These are phyloP conservation scores for Drosophila affinis DNA, from an alignment of 2,888 invertebrate species.

Conservation along the genomic window DNA sequence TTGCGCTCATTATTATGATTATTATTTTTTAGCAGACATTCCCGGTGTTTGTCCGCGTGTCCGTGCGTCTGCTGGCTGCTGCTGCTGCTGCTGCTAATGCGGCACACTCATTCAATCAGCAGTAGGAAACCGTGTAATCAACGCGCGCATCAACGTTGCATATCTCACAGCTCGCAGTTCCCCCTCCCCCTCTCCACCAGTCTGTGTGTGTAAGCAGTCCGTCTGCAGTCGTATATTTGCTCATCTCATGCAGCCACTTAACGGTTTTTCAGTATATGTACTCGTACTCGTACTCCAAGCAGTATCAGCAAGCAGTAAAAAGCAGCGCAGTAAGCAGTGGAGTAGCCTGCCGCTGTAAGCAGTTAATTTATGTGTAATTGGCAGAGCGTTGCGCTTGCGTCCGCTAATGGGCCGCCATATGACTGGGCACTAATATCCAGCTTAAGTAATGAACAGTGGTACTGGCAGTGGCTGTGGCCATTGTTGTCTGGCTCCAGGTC, in stretches of 20 bases:
- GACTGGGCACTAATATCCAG: conserved; percentile 51
- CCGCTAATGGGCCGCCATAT: conserved; percentile 50
- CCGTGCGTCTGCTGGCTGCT: conserved; percentile 11
- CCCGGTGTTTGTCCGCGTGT: conserved; percentile 17
- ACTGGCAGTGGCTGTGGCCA: conserved; percentile 37
- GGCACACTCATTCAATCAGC: conserved; percentile 70
- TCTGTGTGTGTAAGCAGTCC: conserved; percentile 1
- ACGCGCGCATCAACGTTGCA: conserved; percentile 70
- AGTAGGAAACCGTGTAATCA: conserved; percentile 61
- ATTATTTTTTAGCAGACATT: conserved; percentile 25
- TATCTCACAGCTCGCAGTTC: conserved; percentile 45
- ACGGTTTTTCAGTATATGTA: conserved; percentile 67
- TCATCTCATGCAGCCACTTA: conserved; percentile 62
- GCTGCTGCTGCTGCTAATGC: conserved; percentile 46
- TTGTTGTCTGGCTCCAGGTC: conserved; percentile 20
- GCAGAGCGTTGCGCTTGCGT: conserved; percentile 74
- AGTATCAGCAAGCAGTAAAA: conserved; percentile 6
- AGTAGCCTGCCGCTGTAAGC: conserved; percentile 31
- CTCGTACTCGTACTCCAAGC: not conserved
- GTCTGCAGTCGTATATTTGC: conserved; percentile 31
- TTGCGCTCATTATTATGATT: conserved; percentile 48
- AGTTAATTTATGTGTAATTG: conserved; percentile 75
- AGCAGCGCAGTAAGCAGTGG: conserved; percentile 23
- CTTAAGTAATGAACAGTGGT: conserved; percentile 49
- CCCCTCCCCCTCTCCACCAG: conserved; percentile 1